These are phyloP conservation scores for Acanthisitta chloris DNA, from an alignment of 2,113 vertebrate species.

Conservation along the genomic window DNA sequence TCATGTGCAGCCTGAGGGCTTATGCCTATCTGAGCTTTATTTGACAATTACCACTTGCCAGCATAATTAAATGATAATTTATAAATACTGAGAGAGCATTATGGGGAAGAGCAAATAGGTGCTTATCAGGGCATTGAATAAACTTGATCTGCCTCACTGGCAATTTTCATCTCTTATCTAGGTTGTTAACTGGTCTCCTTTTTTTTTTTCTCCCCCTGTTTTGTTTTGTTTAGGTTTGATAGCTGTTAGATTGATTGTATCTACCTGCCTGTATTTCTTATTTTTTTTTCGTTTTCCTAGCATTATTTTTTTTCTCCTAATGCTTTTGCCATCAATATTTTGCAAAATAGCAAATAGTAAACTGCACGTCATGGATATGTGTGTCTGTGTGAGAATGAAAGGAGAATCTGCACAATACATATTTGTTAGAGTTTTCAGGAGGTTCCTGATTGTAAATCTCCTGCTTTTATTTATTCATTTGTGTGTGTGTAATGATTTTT, in stretches of 20 bases:
- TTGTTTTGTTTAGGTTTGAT: slow-evolving; percentile 73
- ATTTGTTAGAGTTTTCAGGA: slow-evolving; percentile 17
- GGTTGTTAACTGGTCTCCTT: slow-evolving; percentile 76
- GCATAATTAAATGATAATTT: slow-evolving; percentile 94
- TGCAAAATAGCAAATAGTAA: slow-evolving; percentile 17
- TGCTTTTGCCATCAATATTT: slow-evolving; percentile 40
- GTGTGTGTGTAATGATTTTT: background rate
- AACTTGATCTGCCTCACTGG: slow-evolving; percentile 85
- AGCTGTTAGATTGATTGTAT: slow-evolving; percentile 67
- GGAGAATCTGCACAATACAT: background rate
- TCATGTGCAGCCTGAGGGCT: slow-evolving; percentile 79
- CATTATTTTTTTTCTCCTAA: slow-evolving; percentile 27
- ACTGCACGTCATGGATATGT: background rate
- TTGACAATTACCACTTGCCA: slow-evolving; percentile 90
- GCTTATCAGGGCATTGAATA: slow-evolving; percentile 87
- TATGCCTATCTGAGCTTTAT: slow-evolving; percentile 84
- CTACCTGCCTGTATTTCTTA: slow-evolving; percentile 51
- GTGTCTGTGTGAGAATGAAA: background rate
- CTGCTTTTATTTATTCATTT: background rate
- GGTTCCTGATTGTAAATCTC: background rate
- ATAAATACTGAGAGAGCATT: slow-evolving; percentile 90
- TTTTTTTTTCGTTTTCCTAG: background rate
- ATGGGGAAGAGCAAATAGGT: slow-evolving; percentile 88
- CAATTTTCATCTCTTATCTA: slow-evolving; percentile 87
- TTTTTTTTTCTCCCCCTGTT: background rate